Percentiles rank a stretch among this genome's conserved stretches.
Evolutionary conservation across 2,888 invertebrate species (phyloP).

Genomic region (Tridacna crocea): DNA sequence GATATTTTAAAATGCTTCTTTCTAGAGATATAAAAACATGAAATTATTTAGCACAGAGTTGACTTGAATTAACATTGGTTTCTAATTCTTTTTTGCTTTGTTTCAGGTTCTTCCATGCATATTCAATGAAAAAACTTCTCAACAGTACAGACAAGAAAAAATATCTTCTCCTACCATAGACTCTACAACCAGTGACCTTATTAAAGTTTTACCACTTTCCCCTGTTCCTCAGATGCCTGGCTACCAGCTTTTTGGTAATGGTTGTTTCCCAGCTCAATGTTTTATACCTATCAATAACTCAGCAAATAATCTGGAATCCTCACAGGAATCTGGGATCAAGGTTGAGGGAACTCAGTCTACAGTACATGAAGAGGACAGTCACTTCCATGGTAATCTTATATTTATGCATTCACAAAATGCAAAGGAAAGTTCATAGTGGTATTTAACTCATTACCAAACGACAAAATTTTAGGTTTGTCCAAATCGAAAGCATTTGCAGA

Average conservation of each 20-base stretch:
- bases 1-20: too few relatives aligned
- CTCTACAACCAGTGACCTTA: slow-evolving; percentile 69
- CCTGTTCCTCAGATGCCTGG: neutral
- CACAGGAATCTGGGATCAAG: slow-evolving; percentile 58
- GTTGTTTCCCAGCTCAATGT: slow-evolving; percentile 37
- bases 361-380: slow-evolving; percentile 38
- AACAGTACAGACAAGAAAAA: slow-evolving; percentile 61
- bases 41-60: too few relatives aligned
- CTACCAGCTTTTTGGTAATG: slow-evolving; percentile 1
- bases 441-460: too few relatives aligned
- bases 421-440: too few relatives aligned
- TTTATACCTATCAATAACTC: slow-evolving; percentile 52
- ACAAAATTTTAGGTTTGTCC: too few relatives aligned
- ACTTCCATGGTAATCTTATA: slow-evolving; percentile 42
- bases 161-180: slow-evolving; percentile 77
- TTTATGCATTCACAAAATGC: neutral
- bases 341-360: slow-evolving; percentile 39
- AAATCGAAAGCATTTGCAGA: too few relatives aligned
- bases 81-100: neutral
- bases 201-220: slow-evolving; percentile 30
- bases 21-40: too few relatives aligned
- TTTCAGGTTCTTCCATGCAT: neutral
- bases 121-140: neutral
- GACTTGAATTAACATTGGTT: too few relatives aligned
- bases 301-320: slow-evolving; percentile 5